Percentiles rank a stretch among this genome's conserved stretches.
phyloP scores from a whole-genome alignment of 2,113 vertebrate species.

The Gorsachius goisagi region DNA sequence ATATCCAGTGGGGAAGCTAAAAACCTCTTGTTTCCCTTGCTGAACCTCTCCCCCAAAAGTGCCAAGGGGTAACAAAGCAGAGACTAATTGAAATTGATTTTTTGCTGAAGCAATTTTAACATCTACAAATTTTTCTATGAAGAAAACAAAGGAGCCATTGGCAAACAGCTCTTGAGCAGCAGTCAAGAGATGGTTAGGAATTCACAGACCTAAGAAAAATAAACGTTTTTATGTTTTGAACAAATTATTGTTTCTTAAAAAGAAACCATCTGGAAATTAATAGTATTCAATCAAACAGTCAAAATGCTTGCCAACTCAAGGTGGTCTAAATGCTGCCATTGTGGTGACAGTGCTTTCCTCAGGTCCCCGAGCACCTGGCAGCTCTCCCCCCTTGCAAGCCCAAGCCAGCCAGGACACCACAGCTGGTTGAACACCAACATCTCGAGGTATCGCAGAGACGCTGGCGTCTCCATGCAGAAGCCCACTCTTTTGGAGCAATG shows the following conservation, averaged over 20 bases:
- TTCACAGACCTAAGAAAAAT: not conserved
- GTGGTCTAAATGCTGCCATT: not conserved
- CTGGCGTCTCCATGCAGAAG: accelerated
- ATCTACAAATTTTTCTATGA: not conserved
- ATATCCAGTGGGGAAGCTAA: not conserved
- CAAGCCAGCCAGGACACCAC: accelerated
- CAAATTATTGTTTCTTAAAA: not conserved
- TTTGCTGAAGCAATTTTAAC: not conserved
- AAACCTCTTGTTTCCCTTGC: not conserved
- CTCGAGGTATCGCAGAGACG: not conserved
- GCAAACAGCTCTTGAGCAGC: not conserved
- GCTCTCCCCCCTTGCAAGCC: not conserved
- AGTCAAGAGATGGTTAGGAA: not conserved
- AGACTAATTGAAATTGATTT: not conserved
- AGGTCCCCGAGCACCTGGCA: accelerated
- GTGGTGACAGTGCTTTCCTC: not conserved
- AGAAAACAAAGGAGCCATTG: not conserved
- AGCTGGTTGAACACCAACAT: not conserved
- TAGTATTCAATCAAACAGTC: not conserved
- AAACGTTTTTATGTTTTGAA: not conserved
- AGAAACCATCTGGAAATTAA: not conserved
- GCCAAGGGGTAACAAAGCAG: not conserved
- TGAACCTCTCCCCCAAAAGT: not conserved
- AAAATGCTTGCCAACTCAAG: not conserved
- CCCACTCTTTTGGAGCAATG: not conserved